Percentiles rank a stretch among this genome's conserved stretches.
Conservation (phyloP, 2,797 vertebrate species). For the Myotis daubentonii region DNA sequence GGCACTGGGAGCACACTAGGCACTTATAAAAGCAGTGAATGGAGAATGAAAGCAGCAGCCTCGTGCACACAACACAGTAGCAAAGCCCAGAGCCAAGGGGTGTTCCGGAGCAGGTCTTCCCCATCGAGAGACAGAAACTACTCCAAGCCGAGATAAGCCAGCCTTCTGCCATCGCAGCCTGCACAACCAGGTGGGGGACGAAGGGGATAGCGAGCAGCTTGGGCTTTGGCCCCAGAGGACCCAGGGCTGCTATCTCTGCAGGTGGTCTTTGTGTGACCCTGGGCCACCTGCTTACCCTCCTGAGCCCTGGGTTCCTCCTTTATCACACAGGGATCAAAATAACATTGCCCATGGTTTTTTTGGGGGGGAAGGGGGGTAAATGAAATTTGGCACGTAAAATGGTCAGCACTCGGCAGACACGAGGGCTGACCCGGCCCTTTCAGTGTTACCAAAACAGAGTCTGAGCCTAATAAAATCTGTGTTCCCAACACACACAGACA, state of each 20-base stretch:
- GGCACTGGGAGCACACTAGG: not conserved
- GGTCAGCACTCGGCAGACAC: not conserved
- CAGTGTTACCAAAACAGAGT: not conserved
- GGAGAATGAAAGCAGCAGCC: not conserved
- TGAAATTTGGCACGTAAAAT: not conserved
- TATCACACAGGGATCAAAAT: not conserved
- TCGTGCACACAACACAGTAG: not conserved
- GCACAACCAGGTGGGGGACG: not conserved
- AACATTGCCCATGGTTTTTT: not conserved
- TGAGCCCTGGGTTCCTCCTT: not conserved
- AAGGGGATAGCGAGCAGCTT: not conserved
- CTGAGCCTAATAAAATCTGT: constrained; percentile 9
- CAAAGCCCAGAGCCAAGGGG: not conserved
- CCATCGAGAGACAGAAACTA: not conserved
- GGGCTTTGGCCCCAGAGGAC: not conserved
- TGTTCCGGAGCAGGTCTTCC: not conserved
- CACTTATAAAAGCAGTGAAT: not conserved
- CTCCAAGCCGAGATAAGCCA: not conserved
- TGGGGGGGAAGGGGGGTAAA: not conserved
- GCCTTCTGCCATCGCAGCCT: not conserved
- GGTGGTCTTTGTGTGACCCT: not conserved
- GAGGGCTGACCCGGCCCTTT: not conserved
- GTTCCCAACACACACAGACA: not conserved
- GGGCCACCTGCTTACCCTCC: not conserved
- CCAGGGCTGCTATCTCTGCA: not conserved